Conservation (phyloP, 2,888 invertebrate species). For the Alsophila aescularia region DNA sequence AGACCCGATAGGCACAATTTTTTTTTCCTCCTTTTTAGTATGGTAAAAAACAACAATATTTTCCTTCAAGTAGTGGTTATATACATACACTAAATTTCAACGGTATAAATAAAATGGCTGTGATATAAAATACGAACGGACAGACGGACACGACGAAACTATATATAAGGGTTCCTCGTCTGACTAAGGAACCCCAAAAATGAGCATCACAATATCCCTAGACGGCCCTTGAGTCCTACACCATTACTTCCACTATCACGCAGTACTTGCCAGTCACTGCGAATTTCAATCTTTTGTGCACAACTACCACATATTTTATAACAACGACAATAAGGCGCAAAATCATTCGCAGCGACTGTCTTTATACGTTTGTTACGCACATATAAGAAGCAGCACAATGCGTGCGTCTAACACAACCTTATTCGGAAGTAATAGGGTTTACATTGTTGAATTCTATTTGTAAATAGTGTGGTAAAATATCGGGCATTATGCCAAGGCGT, state of each 20-base stretch:
- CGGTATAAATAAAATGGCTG: too few species aligned
- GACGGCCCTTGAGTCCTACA: constrained; percentile 47
- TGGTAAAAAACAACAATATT: too few species aligned
- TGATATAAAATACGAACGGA: too few species aligned
- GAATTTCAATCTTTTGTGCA: constrained; percentile 28
- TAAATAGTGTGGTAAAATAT: constrained; percentile 12
- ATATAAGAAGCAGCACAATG: not conserved
- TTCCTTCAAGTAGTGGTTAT: too few species aligned
- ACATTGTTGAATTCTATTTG: not conserved
- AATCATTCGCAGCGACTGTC: constrained; percentile 4
- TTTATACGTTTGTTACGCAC: constrained; percentile 15
- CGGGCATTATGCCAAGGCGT: constrained; percentile 50
- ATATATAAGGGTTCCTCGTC: too few species aligned
- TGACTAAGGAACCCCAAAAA: too few species aligned
- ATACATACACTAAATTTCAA: too few species aligned
- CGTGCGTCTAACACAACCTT: constrained; percentile 7
- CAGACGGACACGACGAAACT: too few species aligned
- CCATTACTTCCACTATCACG: constrained; percentile 49
- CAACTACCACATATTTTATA: constrained; percentile 7
- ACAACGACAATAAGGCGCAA: not conserved
- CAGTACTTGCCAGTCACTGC: constrained; percentile 40
- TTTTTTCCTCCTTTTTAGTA: too few species aligned
- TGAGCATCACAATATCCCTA: constrained; percentile 43
- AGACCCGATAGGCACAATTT: too few species aligned
- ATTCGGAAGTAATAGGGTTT: constrained; percentile 12